phyloP scores from a whole-genome alignment of 2,113 vertebrate species.

The Corythornis madagascariensis region DNA sequence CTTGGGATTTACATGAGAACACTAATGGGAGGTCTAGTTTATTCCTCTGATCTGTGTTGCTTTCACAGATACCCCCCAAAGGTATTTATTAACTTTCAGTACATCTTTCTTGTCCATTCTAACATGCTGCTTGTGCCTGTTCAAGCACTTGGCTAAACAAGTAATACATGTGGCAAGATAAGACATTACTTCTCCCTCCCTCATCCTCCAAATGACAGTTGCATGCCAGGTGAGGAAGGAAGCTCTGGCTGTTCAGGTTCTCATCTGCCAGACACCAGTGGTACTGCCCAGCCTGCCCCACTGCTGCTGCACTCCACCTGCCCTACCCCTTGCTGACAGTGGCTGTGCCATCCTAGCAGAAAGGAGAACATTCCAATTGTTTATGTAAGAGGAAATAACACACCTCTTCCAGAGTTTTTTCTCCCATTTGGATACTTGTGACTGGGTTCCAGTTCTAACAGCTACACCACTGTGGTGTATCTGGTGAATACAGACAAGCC shows the following conservation, averaged over 20 bases:
- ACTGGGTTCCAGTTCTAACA: neutral
- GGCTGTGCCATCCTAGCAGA: neutral
- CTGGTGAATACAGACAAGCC: neutral
- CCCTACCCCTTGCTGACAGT: neutral
- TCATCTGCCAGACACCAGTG: neutral
- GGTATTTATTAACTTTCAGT: fast-evolving
- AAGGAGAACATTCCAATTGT: neutral
- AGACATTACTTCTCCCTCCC: neutral
- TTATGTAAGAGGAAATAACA: neutral
- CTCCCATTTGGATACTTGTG: neutral
- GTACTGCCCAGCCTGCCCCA: neutral
- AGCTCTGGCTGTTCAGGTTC: neutral
- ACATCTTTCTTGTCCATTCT: neutral
- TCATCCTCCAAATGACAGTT: neutral
- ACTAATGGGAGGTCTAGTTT: neutral
- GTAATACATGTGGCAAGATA: neutral
- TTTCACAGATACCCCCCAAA: neutral
- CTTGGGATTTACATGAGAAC: neutral
- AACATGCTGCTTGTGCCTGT: neutral
- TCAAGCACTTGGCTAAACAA: neutral
- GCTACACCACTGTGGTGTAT: neutral
- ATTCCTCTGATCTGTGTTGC: neutral
- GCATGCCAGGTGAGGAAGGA: neutral
- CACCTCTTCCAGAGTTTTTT: neutral
- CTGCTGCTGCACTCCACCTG: neutral